Conservation (phyloP, 2,797 vertebrate species). For the Sebastes itinus region DNA sequence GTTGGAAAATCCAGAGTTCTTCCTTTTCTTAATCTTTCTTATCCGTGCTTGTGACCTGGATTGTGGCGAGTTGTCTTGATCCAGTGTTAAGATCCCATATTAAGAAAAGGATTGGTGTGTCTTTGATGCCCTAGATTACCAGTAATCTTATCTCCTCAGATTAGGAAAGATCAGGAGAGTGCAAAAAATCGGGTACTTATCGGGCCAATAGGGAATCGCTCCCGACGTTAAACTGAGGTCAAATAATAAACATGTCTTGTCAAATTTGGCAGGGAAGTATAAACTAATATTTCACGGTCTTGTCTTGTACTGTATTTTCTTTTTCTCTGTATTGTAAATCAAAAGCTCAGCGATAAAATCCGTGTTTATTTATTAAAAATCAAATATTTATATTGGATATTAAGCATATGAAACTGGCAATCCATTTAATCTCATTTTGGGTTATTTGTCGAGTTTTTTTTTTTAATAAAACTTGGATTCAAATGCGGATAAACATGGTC, state of each 20-base stretch:
- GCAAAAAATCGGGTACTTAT: constrained; percentile 67
- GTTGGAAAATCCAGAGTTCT: constrained; percentile 28
- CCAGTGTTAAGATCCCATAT: constrained; percentile 81
- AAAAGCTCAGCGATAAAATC: neutral
- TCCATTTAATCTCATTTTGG: neutral
- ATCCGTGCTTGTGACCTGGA: constrained; percentile 64
- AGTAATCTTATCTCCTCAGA: constrained; percentile 73
- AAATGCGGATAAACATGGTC: constrained; percentile 18
- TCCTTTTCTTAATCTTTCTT: constrained; percentile 33
- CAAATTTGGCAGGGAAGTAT: neutral
- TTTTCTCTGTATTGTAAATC: neutral
- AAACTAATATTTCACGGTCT: neutral
- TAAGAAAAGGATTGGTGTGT: constrained; percentile 76
- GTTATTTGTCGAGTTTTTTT: neutral
- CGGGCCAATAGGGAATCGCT: constrained; percentile 54
- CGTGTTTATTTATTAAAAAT: constrained; percentile 28
- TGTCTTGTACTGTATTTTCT: neutral
- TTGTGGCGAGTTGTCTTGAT: constrained; percentile 74
- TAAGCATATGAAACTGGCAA: constrained; percentile 23
- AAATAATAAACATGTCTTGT: constrained; percentile 26
- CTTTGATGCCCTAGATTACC: constrained; percentile 78
- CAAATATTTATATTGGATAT: constrained; percentile 20
- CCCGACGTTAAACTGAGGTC: neutral
- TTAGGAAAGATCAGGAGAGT: constrained; percentile 62
- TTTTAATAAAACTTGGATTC: neutral